Base-by-base conservation (phyloP, 2,797 vertebrate species). In the Pteronotus mesoamericanus region DNA sequence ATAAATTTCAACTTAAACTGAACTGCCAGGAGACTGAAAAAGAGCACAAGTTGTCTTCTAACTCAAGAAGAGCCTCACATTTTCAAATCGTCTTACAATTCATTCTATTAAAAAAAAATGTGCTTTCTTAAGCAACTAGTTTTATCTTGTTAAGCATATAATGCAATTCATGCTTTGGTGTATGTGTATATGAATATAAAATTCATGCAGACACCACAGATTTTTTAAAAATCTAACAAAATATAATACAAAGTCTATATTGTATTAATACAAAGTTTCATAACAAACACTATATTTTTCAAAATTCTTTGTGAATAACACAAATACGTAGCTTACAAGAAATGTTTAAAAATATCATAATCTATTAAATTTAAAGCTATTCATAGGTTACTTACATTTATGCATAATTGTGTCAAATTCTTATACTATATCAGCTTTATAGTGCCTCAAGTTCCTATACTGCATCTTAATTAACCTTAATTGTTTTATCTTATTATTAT, bases 1-100 rank as follows among this genome's bases (percentile, higher is more conserved):
- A 87, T 57, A 74, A 86, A 90, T 71, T 96, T 96, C 42, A 69
- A 90, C 64, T 91, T 71, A 86, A 89, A 19, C 71, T 94, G 34
- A 94, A 84, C 37, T 89, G 22, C 77, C 69, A 94, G 68, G 68
- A 95, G 44, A 21, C 14, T 96, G 34, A 24, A 94, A 85, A 78
- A 72, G 32, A 77, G 59, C 8, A 55, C 19, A 86, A 86, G 44
- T 26, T 95, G 10, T 85, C 39, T 89, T 82, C 21, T 94, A 72
- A 89, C 9, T 29, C 44, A 84, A 87, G 9, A 91, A 88, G 24
- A 10, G 3, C 21, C 29, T 77, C 48, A 91, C 8, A 72, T 89
- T 71, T 72, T 80, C 14, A 72, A 19, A 46, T 24, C 34, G 68
- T 80, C n/a, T 48, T 89, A 85, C n/a, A 89, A 96, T 78, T 74